These are phyloP conservation scores for Zonitis immaculata DNA, from an alignment of 2,888 invertebrate species.

Conservation along the genomic window DNA sequence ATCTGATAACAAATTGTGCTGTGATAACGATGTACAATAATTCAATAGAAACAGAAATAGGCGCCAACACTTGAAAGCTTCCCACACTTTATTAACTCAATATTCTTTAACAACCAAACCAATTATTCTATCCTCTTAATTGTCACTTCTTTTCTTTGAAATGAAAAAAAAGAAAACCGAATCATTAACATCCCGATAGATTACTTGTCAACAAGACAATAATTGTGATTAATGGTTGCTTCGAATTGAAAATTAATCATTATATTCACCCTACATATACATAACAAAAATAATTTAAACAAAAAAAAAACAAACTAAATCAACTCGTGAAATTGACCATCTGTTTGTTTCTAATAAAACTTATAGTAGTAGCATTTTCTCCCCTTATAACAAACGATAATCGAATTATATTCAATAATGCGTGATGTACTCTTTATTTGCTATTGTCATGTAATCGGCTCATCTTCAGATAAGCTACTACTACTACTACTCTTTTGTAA, in stretches of 20 bases:
- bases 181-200: conserved; percentile 8
- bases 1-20: not conserved
- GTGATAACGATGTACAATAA: not conserved
- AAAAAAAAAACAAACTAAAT: not conserved
- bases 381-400: not conserved
- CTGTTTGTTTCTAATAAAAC: not conserved
- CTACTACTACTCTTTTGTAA: too few species aligned
- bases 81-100: not conserved
- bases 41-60: not conserved
- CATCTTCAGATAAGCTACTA: conserved; percentile 5
- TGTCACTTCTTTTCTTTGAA: not conserved
- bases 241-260: conserved; percentile 8
- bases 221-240: conserved; percentile 11
- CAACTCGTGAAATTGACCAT: conserved; percentile 12
- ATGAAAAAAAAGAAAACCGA: not conserved
- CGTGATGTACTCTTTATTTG: conserved; percentile 6
- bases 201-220: conserved; percentile 16
- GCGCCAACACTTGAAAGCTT: not conserved
- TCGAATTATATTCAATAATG: not conserved
- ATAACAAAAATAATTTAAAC: conserved; percentile 5
- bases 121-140: not conserved
- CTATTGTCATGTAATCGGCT: conserved; percentile 17
- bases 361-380: not conserved
- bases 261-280: conserved; percentile 6
- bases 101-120: not conserved